Evolutionary conservation across 2,113 vertebrate genomes (phyloP).

Genomic region (Capreolus pygargus): DNA sequence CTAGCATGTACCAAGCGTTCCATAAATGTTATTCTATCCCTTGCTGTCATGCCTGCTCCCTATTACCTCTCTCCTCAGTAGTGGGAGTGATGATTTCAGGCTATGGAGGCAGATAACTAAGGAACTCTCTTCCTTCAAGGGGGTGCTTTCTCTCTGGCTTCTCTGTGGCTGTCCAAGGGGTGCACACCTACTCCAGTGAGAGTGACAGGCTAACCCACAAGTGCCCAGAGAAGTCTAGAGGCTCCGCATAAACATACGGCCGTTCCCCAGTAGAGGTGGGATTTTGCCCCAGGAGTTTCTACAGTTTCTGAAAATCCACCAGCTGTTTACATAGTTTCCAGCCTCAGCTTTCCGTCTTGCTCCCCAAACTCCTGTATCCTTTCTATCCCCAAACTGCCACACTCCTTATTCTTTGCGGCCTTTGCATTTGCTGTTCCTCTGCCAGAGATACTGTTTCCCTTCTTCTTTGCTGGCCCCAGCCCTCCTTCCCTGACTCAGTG

Average conservation of each 20-base stretch:
- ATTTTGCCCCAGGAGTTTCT: not conserved
- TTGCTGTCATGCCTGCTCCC: not conserved
- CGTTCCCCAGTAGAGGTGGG: not conserved
- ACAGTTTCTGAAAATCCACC: not conserved
- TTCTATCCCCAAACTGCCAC: not conserved
- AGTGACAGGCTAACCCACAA: not conserved
- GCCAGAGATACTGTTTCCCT: not conserved
- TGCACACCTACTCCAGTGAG: not conserved
- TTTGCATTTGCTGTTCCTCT: not conserved
- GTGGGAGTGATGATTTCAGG: not conserved
- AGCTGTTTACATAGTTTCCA: not conserved
- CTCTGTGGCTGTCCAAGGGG: not conserved
- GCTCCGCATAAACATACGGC: not conserved
- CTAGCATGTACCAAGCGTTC: not conserved
- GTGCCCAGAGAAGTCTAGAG: not conserved
- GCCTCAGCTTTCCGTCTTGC: not conserved
- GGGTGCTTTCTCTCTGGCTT: not conserved
- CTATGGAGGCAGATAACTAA: not conserved
- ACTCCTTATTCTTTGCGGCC: not conserved
- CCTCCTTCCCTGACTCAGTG: not conserved
- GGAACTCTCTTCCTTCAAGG: not conserved
- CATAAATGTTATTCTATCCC: not conserved
- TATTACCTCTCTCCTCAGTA: not conserved
- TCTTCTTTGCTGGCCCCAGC: not conserved
- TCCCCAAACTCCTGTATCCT: not conserved